Evolutionary conservation across 2,888 invertebrate species (phyloP).

Genomic region (Trichogramma dendrolimi): DNA sequence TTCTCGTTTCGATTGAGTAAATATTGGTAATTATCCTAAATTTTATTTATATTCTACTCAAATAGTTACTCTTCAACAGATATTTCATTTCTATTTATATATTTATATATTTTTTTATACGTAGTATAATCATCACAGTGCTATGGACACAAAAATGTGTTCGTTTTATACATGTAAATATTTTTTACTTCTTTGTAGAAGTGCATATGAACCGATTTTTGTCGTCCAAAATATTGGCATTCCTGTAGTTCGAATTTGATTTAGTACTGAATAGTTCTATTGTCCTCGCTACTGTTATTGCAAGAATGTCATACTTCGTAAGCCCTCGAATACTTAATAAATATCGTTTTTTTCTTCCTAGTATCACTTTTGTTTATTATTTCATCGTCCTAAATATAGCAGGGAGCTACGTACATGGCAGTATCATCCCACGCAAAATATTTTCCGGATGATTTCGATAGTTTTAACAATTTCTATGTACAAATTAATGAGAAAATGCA

Average conservation of each 20-base stretch:
- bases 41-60: constrained; percentile 43
- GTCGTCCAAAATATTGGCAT: constrained; percentile 16
- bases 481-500: constrained; percentile 39
- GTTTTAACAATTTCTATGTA: constrained; percentile 25
- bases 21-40: constrained; percentile 43
- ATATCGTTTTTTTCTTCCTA: neutral
- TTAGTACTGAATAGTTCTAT: constrained; percentile 28
- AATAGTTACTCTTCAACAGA: constrained; percentile 40
- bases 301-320: constrained; percentile 26
- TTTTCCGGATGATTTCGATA: constrained; percentile 34
- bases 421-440: constrained; percentile 47
- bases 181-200: constrained; percentile 34
- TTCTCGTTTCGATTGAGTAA: constrained; percentile 43
- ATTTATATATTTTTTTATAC: constrained; percentile 37
- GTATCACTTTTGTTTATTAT: constrained; percentile 8
- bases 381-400: constrained; percentile 31
- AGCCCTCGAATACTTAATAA: constrained; percentile 29
- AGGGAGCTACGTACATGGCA: constrained; percentile 48
- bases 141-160: constrained; percentile 53
- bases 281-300: constrained; percentile 26
- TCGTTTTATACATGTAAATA: constrained; percentile 46
- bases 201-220: constrained; percentile 19
- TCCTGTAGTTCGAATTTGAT: constrained; percentile 17
- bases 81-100: constrained; percentile 33
- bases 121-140: constrained; percentile 52